Evolutionary conservation across 2,797 vertebrate genomes (phyloP).

Genomic region (Antrozous pallidus): DNA sequence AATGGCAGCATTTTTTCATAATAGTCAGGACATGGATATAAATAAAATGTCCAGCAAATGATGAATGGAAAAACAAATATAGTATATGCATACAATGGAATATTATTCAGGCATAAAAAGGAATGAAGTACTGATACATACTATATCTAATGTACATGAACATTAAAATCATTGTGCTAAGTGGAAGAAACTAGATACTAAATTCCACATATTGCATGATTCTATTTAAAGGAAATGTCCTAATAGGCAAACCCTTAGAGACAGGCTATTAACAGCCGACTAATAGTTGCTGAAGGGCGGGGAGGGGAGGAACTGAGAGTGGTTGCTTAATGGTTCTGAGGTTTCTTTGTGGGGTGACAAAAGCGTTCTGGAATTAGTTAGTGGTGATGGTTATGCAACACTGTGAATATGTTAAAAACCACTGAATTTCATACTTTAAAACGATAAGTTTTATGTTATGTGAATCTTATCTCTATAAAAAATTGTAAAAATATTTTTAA

Average conservation of each 20-base stretch:
- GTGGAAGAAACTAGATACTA: neutral
- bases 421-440: slow-evolving; percentile 23
- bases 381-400: neutral
- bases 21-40: neutral
- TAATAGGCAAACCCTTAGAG: neutral
- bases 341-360: slow-evolving; percentile 1
- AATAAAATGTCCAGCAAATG: neutral
- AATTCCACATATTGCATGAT: neutral
- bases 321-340: neutral
- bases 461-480: slow-evolving; percentile 12
- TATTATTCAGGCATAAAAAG: slow-evolving; percentile 43
- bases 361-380: slow-evolving; percentile 23
- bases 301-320: neutral
- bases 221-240: neutral
- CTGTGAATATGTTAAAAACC: neutral
- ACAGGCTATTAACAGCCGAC: neutral
- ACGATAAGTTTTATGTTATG: neutral
- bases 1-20: neutral
- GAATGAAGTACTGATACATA: neutral
- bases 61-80: neutral
- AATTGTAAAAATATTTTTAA: neutral
- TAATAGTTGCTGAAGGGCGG: neutral
- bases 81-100: neutral
- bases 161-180: neutral
- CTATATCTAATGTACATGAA: neutral